Base-by-base conservation (phyloP, 92 coral and sea anemone genomes). In the Meandrina meandrites region DNA sequence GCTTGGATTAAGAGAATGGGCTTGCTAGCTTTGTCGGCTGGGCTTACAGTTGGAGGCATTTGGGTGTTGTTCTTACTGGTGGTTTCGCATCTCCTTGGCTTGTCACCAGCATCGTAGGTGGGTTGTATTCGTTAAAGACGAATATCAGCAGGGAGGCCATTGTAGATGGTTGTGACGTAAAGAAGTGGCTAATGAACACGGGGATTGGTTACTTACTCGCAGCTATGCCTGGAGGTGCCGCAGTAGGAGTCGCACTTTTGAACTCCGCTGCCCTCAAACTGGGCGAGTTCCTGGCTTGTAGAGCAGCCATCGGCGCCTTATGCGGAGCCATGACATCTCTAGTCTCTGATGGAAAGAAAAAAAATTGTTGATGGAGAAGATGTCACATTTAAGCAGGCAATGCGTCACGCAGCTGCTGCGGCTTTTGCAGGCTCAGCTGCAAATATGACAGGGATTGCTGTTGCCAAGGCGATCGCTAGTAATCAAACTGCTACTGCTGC, bases 151-250 rank as follows among this genome's bases (percentile, higher is more conserved):
- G 64, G n/a, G 32, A 18, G 0, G 72, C 91, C 76, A 75, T 91
- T 72, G 64, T 47, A 62, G 82, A 79, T 18, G 91, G 77, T 13
- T 87, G 89, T 60, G 18, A 60, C 56, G 22, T 22, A 22, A 79
- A 91, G 58, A 36, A 73, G 5, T 91, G 87, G 86, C 4, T 28
- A 9, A 34, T 69, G 72, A 88, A 81, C 66, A 86, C 86, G 27
- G 90, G 84, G 28, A 51, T 91, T 24, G 94, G 94, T 17, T 82
- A 32, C 81, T 27, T 85, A 1, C 80, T 75, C 36, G 92, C 88
- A 13, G 87, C 81, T 7, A n/a, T 45, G 10, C 19, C 83, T 9
- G 94, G 92, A 28, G 92, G 92, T 3, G 90, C 86, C 1, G 90
- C 79, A 6, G 90, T 68, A 12, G 91, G 90, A 74, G 50, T 21